A percentile compares a stretch with the other conserved stretches of the same genome.
phyloP scores from a whole-genome alignment of 2,113 vertebrate species.

The Odontophorus gujanensis region DNA sequence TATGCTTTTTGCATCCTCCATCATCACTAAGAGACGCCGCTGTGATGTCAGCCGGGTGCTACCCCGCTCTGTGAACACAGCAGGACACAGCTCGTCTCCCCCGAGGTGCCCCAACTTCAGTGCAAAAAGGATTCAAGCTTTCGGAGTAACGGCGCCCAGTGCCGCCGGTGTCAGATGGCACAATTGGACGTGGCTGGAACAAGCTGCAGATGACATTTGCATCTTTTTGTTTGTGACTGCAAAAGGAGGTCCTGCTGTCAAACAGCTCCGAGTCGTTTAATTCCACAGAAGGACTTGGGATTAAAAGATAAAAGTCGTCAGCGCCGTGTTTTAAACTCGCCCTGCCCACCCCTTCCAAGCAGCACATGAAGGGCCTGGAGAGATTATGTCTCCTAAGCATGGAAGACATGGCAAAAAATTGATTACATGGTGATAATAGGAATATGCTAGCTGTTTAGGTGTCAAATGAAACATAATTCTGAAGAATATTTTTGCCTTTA shows the following conservation, averaged over 20 bases:
- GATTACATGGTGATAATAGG: slow-evolving; percentile 52
- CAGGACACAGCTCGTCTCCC: rapidly evolving
- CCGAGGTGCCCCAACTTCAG: background rate
- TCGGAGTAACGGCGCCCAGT: background rate
- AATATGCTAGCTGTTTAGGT: slow-evolving; percentile 64
- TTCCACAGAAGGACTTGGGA: slow-evolving; percentile 18
- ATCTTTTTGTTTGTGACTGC: background rate
- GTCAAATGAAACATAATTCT: slow-evolving; percentile 71
- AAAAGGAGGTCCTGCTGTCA: slow-evolving; percentile 37
- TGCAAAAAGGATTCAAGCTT: background rate
- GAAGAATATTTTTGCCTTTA: slow-evolving; percentile 59
- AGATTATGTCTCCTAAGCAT: slow-evolving; percentile 18
- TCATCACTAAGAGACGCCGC: background rate
- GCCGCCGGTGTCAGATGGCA: rapidly evolving
- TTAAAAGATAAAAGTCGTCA: slow-evolving; percentile 44
- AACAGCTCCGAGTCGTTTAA: background rate
- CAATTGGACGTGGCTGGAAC: background rate
- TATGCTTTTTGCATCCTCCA: background rate
- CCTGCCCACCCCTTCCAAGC: background rate
- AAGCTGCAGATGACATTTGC: background rate
- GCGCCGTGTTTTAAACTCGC: background rate
- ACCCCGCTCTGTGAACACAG: background rate
- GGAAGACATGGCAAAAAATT: background rate
- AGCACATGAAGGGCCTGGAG: background rate
- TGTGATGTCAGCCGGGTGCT: background rate